A percentile compares a stretch with the other conserved stretches of the same genome.
Conservation (phyloP, 2,888 invertebrate genomes). For the Ecliptopera silaceata region DNA sequence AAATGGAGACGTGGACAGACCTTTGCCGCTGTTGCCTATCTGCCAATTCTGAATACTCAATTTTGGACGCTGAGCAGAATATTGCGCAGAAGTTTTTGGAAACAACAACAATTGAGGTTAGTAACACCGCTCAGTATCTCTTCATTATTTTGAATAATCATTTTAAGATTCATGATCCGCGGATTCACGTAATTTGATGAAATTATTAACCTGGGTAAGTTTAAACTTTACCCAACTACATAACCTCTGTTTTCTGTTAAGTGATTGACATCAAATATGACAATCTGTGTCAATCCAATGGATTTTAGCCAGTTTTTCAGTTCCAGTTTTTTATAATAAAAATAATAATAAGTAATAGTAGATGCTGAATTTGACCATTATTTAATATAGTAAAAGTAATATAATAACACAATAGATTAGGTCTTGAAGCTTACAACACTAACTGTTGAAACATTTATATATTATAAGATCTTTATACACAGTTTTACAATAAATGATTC, state of each 20-base stretch:
- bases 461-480: too few relatives aligned
- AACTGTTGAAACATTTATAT: too few relatives aligned
- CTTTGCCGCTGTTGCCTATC: conserved; percentile 77
- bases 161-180: neutral
- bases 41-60: conserved; percentile 68
- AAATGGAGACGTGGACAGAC: conserved; percentile 76
- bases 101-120: conserved; percentile 71
- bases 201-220: too few relatives aligned
- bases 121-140: conserved; percentile 2
- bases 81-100: conserved; percentile 67
- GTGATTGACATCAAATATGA: too few relatives aligned
- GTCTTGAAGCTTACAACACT: too few relatives aligned
- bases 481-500: too few relatives aligned
- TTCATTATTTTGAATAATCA: neutral
- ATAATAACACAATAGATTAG: neutral
- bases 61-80: conserved; percentile 63
- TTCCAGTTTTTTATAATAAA: too few relatives aligned
- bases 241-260: too few relatives aligned
- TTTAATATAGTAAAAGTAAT: neutral
- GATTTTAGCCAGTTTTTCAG: too few relatives aligned
- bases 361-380: neutral
- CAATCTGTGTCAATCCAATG: too few relatives aligned
- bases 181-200: neutral
- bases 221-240: too few relatives aligned
- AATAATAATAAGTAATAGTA: neutral